Evolutionary conservation across 2,888 invertebrate species (phyloP), one percentile per base, ranked within the genome.

Genomic region (Sesia apiformis): DNA sequence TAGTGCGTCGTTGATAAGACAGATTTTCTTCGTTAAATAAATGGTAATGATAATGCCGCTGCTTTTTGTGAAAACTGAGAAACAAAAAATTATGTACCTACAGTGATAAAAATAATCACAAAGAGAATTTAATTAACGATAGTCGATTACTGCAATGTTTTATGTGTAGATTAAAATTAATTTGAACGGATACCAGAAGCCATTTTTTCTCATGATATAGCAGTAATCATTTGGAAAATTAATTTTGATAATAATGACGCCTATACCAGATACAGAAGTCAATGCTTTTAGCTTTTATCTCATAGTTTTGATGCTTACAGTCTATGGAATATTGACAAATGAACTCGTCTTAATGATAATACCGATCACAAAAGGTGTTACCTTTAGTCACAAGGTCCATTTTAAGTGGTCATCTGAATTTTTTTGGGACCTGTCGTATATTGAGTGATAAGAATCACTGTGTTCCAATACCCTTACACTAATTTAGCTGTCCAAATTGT

Each of bases 231-330:
- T 87, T 83, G 82, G 81, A 81, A 78, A 72, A 85, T 86, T 84
- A 83, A 79, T 80, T 81, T 82, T 66, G 84, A 86, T 86, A 85
- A 74, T 72, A 72, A 71, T 79, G 85, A 85, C 85, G 79, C 84
- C 84, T 80, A 64, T 58, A 62, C 60, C 52, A 69, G 86, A 84
- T 82, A 83, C 83, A 80, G 84, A 78, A 85, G 84, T 74, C 75
- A 69, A 85, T 76, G 85, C 84, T 86, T 84, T 86, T 83, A 86
- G 76, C 60, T 62, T 62, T 63, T 85, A 84, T 86, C 86, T 74
- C 58, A 60, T 63, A 67, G 68, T 76, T 78, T 79, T 52, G 53
- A 60, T 56, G 51, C 54, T 58, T 79, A 79, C 77, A 81, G 72
- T 74, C 65, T 61, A 64, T 64, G 63, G 70, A 64, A 70, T 70